These are phyloP conservation scores for Athalia circularis DNA, from an alignment of 2,888 invertebrate genomes.

Conservation along the genomic window DNA sequence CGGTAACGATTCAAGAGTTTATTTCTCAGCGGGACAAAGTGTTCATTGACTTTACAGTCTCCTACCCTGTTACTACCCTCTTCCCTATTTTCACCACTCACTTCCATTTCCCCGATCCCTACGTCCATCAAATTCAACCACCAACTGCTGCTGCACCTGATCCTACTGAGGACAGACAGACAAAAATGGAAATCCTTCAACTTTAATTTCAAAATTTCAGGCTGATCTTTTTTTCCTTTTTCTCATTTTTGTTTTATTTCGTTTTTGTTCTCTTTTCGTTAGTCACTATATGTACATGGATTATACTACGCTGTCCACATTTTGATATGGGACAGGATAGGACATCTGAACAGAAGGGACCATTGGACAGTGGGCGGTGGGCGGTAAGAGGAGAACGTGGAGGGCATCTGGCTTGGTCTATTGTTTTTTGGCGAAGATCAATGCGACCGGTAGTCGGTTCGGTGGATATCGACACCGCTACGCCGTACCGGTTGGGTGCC, in stretches of 20 bases:
- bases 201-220: too few species aligned
- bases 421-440: constrained; percentile 70
- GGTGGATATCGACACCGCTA: constrained; percentile 64
- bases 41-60: constrained; percentile 65
- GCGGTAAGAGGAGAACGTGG: background rate
- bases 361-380: background rate
- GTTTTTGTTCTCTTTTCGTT: background rate
- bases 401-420: constrained; percentile 53
- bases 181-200: too few species aligned
- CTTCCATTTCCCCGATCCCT: background rate
- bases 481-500: constrained; percentile 3
- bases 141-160: too few species aligned
- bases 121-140: too few species aligned
- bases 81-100: background rate
- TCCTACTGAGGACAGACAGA: too few species aligned
- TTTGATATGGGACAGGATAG: constrained; percentile 1
- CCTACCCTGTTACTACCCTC: constrained; percentile 42
- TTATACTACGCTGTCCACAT: constrained; percentile 2
- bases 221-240: background rate
- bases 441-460: constrained; percentile 65
- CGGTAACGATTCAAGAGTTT: background rate
- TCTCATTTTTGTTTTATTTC: background rate
- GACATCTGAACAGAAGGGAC: background rate
- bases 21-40: constrained; percentile 66
- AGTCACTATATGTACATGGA: background rate